Percentiles rank a stretch among this genome's conserved stretches.
phyloP scores from a whole-genome alignment of 1,140 invertebrate species.

The Caerostris darwini region DNA sequence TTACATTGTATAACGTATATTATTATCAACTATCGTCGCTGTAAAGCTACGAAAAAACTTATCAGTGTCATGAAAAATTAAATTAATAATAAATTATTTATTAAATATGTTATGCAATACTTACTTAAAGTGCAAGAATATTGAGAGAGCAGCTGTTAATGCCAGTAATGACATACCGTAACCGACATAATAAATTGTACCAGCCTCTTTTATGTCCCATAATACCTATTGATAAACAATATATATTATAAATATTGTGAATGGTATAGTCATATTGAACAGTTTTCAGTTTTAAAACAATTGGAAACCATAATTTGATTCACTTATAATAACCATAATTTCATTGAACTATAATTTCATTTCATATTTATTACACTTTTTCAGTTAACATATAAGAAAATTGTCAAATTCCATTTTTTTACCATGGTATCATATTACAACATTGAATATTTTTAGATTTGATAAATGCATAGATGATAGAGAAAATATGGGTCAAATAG shows the following conservation, averaged over 20 bases:
- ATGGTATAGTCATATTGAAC: not conserved
- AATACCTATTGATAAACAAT: slow-evolving; percentile 42
- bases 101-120: slow-evolving; percentile 77
- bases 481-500: too few relatives aligned
- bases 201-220: slow-evolving; percentile 83
- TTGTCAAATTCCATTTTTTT: not conserved
- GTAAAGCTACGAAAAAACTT: too few relatives aligned
- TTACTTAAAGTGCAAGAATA: slow-evolving; percentile 93
- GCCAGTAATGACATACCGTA: slow-evolving; percentile 90
- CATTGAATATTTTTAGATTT: too few relatives aligned
- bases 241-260: not conserved
- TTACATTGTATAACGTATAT: too few relatives aligned
- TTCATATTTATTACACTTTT: not conserved
- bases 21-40: too few relatives aligned
- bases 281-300: not conserved
- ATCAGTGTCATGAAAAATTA: too few relatives aligned
- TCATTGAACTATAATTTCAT: not conserved
- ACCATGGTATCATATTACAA: too few relatives aligned
- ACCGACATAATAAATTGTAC: slow-evolving; percentile 88
- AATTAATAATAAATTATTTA: too few relatives aligned
- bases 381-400: not conserved
- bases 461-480: too few relatives aligned
- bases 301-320: not conserved
- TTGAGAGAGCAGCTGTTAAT: slow-evolving; percentile 88
- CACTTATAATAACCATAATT: not conserved